Conservation (phyloP, 2,888 invertebrate genomes). For the Tromatobia lineatoria region DNA sequence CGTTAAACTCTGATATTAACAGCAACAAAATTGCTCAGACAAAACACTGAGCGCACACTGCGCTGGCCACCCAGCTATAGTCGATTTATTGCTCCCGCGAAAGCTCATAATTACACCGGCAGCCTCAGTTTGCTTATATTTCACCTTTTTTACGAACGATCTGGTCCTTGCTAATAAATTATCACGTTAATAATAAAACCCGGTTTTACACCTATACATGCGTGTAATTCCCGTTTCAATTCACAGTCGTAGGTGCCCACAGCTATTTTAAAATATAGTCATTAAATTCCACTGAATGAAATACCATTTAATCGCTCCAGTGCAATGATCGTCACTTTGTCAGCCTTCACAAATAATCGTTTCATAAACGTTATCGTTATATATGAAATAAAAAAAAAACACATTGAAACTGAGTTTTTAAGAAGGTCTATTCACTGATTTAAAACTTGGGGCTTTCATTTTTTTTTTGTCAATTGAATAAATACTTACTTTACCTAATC, state of each 20-base stretch:
- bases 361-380: background rate
- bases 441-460: too few relatives aligned
- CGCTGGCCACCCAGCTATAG: background rate
- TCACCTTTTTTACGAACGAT: constrained; percentile 26
- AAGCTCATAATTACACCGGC: constrained; percentile 30
- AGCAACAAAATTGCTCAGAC: constrained; percentile 13
- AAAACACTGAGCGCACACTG: constrained; percentile 1
- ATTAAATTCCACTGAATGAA: background rate
- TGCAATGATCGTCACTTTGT: background rate
- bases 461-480: too few relatives aligned
- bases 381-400: too few relatives aligned
- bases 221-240: background rate
- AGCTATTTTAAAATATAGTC: background rate
- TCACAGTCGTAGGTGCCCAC: background rate
- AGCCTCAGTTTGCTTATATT: background rate
- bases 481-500: too few relatives aligned
- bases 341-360: background rate
- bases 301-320: background rate
- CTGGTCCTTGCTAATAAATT: constrained; percentile 15
- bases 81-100: constrained; percentile 38
- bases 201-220: background rate
- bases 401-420: too few relatives aligned
- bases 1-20: constrained; percentile 72
- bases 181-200: background rate
- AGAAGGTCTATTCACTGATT: too few relatives aligned